These are phyloP conservation scores for Cyclophora punctaria DNA, from an alignment of 2,888 invertebrate species.

Conservation along the genomic window DNA sequence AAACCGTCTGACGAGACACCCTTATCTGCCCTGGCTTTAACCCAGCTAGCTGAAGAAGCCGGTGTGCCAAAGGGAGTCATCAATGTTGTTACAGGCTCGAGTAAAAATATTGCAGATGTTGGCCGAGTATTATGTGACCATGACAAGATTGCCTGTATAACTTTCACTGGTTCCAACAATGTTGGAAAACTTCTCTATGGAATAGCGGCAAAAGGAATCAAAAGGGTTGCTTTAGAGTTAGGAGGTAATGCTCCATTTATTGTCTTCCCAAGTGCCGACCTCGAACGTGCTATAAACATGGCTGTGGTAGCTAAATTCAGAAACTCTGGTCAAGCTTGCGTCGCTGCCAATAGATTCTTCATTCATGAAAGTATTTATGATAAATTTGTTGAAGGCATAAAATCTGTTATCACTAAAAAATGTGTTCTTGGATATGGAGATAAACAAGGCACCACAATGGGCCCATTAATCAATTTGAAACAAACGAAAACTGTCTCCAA, in stretches of 20 bases:
- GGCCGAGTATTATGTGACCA: conserved; percentile 91
- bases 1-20: conserved; percentile 99
- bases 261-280: conserved; percentile 93
- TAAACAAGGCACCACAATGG: conserved; percentile 82
- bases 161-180: conserved; percentile 95
- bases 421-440: conserved; percentile 89
- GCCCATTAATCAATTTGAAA: conserved; percentile 92
- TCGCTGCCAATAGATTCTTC: conserved; percentile 93
- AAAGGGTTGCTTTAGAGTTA: conserved; percentile 93
- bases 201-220: conserved; percentile 90
- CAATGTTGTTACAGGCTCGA: conserved; percentile 89
- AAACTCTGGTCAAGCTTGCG: conserved; percentile 97
- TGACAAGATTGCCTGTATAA: conserved; percentile 88
- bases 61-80: conserved; percentile 95
- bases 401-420: conserved; percentile 76
- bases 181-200: conserved; percentile 92
- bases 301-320: conserved; percentile 95
- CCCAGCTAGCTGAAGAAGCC: conserved; percentile 89
- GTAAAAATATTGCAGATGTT: conserved; percentile 83
- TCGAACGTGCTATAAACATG: conserved; percentile 88
- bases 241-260: conserved; percentile 99
- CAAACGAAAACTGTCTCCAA: conserved; percentile 87
- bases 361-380: conserved; percentile 87
- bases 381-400: conserved; percentile 83
- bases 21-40: conserved; percentile 90